These are phyloP conservation scores for Poecilus cupreus DNA, from an alignment of 2,888 invertebrate genomes.

Conservation along the genomic window DNA sequence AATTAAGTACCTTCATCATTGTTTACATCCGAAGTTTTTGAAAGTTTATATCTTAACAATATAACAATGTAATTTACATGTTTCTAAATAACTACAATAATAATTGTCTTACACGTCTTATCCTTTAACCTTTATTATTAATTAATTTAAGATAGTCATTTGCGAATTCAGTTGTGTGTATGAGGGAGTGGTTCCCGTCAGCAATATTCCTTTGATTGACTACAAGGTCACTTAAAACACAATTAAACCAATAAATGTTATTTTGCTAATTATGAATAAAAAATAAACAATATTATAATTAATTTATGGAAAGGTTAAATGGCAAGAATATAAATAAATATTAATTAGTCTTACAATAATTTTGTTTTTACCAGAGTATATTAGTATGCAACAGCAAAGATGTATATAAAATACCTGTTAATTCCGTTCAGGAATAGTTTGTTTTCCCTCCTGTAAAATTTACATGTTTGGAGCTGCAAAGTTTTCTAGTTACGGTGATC, in stretches of 20 bases:
- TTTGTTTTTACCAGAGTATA: no score
- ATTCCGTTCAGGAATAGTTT: no score
- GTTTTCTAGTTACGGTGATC: no score
- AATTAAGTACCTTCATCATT: neutral
- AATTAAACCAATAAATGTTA: neutral
- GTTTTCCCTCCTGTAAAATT: no score
- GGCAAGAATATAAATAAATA: no score
- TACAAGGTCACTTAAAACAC: neutral
- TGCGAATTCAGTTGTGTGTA: neutral
- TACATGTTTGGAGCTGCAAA: no score
- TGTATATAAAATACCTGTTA: no score
- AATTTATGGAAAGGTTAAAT: no score
- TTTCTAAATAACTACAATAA: neutral
- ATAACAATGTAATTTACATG: constrained; percentile 2
- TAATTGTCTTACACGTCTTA: neutral
- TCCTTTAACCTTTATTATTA: constrained; percentile 5
- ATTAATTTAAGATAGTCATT: constrained; percentile 19
- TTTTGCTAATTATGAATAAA: no score
- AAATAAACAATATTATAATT: no score
- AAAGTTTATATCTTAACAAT: neutral
- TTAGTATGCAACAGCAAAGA: no score
- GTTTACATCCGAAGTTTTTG: neutral
- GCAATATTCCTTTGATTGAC: neutral
- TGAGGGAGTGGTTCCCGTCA: constrained; percentile 1
- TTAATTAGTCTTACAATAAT: no score